phyloP scores from a whole-genome alignment of 1,140 invertebrate genomes.

The Mizuhopecten yessoensis region DNA sequence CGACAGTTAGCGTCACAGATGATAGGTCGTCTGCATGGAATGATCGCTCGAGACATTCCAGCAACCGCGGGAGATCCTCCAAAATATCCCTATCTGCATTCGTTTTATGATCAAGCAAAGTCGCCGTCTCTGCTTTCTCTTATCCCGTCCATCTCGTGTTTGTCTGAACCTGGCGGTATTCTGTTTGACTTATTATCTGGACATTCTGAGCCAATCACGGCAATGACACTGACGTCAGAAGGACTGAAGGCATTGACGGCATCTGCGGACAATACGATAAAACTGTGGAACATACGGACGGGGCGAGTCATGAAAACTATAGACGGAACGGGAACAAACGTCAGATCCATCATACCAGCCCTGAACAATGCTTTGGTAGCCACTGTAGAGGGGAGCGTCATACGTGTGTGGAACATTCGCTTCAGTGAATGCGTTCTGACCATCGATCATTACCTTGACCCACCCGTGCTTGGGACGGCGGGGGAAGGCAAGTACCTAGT shows the following conservation, averaged over 20 bases:
- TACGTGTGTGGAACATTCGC: constrained; percentile 77
- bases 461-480: constrained; percentile 75
- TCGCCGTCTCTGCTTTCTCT: constrained; percentile 75
- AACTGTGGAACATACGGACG: constrained; percentile 80
- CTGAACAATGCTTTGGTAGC: constrained; percentile 72
- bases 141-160: constrained; percentile 78
- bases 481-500: constrained; percentile 76
- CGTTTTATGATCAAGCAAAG: constrained; percentile 73
- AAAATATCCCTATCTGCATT: constrained; percentile 76
- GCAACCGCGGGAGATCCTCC: constrained; percentile 75
- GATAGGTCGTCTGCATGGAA: constrained; percentile 89
- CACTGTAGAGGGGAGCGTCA: constrained; percentile 74
- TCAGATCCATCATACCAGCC: constrained; percentile 72
- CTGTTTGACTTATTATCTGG: constrained; percentile 80
- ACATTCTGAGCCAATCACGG: constrained; percentile 80
- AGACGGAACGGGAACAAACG: constrained; percentile 74
- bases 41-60: constrained; percentile 76
- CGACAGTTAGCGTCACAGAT: constrained; percentile 98
- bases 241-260: constrained; percentile 78
- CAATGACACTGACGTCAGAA: constrained; percentile 77
- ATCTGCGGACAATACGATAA: constrained; percentile 79
- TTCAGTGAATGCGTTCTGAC: constrained; percentile 68
- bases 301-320: constrained; percentile 79
- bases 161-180: constrained; percentile 79
- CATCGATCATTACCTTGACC: constrained; percentile 76